A percentile compares a stretch with the other conserved stretches of the same genome.
These are phyloP conservation scores for Matsumyia berberina DNA, from an alignment of 2,888 invertebrate species.

Conservation along the genomic window DNA sequence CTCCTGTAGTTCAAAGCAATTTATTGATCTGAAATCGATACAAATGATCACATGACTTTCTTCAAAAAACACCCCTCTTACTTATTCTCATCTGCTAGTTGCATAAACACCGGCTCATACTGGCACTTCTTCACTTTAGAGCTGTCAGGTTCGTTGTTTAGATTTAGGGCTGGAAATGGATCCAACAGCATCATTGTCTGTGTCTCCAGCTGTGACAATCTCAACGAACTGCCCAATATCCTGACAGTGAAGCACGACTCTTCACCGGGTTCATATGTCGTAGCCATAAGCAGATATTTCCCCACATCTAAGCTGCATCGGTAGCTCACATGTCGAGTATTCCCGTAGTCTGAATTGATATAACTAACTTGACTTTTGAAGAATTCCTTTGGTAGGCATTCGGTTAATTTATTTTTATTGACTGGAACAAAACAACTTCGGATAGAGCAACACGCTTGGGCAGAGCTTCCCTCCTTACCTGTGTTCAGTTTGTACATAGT, in stretches of 20 bases:
- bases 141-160: slow-evolving; percentile 85
- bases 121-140: slow-evolving; percentile 85
- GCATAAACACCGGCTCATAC: slow-evolving; percentile 95
- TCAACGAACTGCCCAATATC: slow-evolving; percentile 91
- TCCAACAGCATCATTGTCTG: slow-evolving; percentile 84
- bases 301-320: slow-evolving; percentile 92
- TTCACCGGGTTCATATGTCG: slow-evolving; percentile 95
- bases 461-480: slow-evolving; percentile 76
- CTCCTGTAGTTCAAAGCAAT: slow-evolving; percentile 96
- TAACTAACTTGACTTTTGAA: slow-evolving; percentile 94
- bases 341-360: slow-evolving; percentile 95
- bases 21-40: slow-evolving; percentile 88
- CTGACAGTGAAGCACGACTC: slow-evolving; percentile 95
- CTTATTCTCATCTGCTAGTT: slow-evolving; percentile 94
- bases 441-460: slow-evolving; percentile 13
- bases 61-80: slow-evolving; percentile 33
- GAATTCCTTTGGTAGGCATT: slow-evolving; percentile 91
- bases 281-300: slow-evolving; percentile 93
- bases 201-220: slow-evolving; percentile 90
- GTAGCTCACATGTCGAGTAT: slow-evolving; percentile 94
- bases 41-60: not conserved
- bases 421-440: slow-evolving; percentile 57
- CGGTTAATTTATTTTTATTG: slow-evolving; percentile 87
- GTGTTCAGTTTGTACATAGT: slow-evolving; percentile 88
- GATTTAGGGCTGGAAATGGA: slow-evolving; percentile 82